phyloP scores from a whole-genome alignment of 2,113 vertebrate genomes.

The Tragelaphus scriptus region DNA sequence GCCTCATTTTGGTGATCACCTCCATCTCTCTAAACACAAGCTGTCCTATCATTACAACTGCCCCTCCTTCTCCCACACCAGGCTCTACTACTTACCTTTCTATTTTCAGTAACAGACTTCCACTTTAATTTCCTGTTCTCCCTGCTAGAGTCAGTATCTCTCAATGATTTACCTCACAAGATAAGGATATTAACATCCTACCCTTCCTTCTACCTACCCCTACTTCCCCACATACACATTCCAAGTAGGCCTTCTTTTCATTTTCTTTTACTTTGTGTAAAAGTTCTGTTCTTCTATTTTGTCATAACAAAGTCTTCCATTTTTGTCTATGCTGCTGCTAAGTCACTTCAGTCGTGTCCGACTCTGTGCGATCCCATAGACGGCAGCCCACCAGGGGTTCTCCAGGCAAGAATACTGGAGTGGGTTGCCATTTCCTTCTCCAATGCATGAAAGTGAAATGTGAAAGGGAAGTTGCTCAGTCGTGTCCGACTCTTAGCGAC shows the following conservation, averaged over 20 bases:
- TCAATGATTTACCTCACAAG: background rate
- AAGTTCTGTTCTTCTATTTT: background rate
- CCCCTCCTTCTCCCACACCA: fast-evolving
- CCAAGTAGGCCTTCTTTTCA: background rate
- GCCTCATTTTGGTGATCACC: no score
- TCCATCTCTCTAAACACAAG: background rate
- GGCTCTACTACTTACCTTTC: background rate
- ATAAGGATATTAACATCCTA: background rate
- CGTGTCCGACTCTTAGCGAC: no score
- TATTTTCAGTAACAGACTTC: background rate
- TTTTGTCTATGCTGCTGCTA: background rate
- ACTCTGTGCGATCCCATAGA: no score
- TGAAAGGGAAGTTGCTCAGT: no score
- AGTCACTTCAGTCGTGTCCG: no score
- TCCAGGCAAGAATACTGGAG: no score
- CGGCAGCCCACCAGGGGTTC: no score
- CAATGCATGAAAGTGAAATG: no score
- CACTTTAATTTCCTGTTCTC: background rate
- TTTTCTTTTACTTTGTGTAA: background rate
- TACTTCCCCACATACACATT: fast-evolving
- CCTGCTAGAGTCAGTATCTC: background rate
- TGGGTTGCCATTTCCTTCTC: no score
- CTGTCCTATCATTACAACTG: fast-evolving
- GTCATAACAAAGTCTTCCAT: background rate
- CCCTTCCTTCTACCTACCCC: background rate